Conservation (phyloP, 2,113 vertebrate genomes). For the Tragulus kanchil region DNA sequence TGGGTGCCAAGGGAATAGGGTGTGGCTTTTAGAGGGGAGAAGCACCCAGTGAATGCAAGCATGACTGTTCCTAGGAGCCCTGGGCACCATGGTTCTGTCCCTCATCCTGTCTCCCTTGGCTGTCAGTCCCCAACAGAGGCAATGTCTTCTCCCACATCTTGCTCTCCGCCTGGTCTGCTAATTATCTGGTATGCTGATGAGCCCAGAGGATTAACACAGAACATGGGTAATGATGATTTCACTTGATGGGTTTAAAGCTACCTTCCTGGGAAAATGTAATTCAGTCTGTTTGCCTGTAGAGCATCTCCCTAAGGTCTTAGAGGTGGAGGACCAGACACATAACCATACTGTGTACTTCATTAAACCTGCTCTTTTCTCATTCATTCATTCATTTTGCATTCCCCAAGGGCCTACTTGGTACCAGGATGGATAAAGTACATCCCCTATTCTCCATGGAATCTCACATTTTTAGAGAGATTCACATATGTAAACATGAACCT, state of each 20-base stretch:
- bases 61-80: not conserved
- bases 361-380: not conserved
- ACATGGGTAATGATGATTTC: slow-evolving; percentile 48
- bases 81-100: not conserved
- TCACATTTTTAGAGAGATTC: not conserved
- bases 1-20: not conserved
- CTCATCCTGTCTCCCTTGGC: not conserved
- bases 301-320: not conserved
- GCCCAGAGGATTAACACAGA: slow-evolving; percentile 29
- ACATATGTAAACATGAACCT: not conserved
- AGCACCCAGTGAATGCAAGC: not conserved
- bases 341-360: not conserved
- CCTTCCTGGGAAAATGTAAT: slow-evolving; percentile 49
- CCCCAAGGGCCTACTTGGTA: not conserved
- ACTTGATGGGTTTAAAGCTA: slow-evolving; percentile 47
- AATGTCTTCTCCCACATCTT: not conserved
- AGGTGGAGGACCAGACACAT: not conserved
- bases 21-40: not conserved
- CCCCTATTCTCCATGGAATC: not conserved
- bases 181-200: slow-evolving; percentile 55
- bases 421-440: not conserved
- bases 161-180: not conserved
- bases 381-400: not conserved
- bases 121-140: not conserved
- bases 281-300: not conserved